These are phyloP conservation scores for Bergia puertoricense DNA, from an alignment of 92 coral and sea anemone species.

Conservation along the genomic window DNA sequence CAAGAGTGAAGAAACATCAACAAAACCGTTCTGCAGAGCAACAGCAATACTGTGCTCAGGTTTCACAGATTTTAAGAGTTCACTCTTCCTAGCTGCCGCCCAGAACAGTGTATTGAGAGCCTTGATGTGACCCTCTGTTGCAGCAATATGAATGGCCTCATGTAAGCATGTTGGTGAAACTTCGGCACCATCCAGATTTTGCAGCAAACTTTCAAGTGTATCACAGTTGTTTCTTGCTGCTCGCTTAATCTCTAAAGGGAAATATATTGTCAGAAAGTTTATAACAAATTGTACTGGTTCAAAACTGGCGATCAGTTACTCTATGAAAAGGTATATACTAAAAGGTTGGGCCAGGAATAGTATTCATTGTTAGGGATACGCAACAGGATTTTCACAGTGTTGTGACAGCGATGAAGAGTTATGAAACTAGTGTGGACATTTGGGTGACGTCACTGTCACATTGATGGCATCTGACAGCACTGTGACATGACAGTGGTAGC, in stretches of 20 bases:
- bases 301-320: not conserved
- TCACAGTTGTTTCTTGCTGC: constrained; percentile 29
- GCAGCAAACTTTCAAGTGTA: constrained; percentile 19
- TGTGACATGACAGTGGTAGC: not conserved
- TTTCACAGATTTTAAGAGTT: constrained; percentile 18
- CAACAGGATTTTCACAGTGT: not conserved
- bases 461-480: not conserved
- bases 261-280: not conserved
- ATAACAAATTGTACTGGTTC: not conserved
- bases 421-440: not conserved
- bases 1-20: constrained; percentile 15
- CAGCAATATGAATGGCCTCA: constrained; percentile 15
- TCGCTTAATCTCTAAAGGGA: constrained; percentile 27
- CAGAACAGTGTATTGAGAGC: constrained; percentile 7
- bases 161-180: constrained; percentile 7
- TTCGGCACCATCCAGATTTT: not conserved
- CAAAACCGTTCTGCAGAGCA: not conserved
- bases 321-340: too few species aligned
- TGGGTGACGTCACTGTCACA: not conserved
- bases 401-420: not conserved
- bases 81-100: constrained; percentile 15
- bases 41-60: not conserved
- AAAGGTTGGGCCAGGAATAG: not conserved
- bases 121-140: constrained; percentile 5
- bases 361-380: not conserved